These are phyloP conservation scores for Leptatherina wallacei DNA, from an alignment of 2,797 vertebrate genomes.

Conservation along the genomic window DNA sequence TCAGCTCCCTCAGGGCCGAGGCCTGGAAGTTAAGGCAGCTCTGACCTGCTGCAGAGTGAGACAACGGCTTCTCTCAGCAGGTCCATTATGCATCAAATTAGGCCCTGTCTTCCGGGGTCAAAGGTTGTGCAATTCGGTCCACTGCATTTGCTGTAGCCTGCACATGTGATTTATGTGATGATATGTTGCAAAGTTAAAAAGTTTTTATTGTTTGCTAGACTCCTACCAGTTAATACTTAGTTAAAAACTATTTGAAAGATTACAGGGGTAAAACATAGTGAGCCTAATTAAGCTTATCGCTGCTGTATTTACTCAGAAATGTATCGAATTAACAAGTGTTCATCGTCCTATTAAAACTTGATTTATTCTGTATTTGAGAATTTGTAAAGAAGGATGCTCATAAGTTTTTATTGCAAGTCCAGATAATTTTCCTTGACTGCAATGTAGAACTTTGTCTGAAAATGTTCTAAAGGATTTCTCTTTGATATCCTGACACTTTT, in stretches of 20 bases:
- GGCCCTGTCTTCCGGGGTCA: constrained; percentile 54
- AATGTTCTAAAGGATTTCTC: neutral
- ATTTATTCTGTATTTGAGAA: neutral
- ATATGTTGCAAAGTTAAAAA: neutral
- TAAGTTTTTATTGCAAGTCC: neutral
- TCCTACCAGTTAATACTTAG: neutral
- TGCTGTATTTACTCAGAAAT: neutral
- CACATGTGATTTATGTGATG: constrained; percentile 19
- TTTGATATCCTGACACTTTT: neutral
- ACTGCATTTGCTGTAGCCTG: constrained; percentile 27
- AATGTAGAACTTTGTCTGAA: neutral
- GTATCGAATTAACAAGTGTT: neutral
- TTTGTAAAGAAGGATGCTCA: neutral
- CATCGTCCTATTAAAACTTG: neutral
- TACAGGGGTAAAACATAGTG: neutral
- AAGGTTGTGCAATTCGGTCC: constrained; percentile 58
- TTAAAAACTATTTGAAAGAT: neutral
- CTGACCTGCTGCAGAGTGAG: constrained; percentile 62
- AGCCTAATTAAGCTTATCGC: neutral
- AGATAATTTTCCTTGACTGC: neutral
- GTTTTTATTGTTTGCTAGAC: neutral
- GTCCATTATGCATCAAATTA: constrained; percentile 68
- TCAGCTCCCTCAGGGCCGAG: constrained; percentile 69
- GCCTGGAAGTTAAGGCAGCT: constrained; percentile 59
- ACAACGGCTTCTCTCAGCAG: constrained; percentile 67